These are phyloP conservation scores for Myoxocephalus aenaeus DNA, from an alignment of 2,797 vertebrate genomes.

Conservation along the genomic window DNA sequence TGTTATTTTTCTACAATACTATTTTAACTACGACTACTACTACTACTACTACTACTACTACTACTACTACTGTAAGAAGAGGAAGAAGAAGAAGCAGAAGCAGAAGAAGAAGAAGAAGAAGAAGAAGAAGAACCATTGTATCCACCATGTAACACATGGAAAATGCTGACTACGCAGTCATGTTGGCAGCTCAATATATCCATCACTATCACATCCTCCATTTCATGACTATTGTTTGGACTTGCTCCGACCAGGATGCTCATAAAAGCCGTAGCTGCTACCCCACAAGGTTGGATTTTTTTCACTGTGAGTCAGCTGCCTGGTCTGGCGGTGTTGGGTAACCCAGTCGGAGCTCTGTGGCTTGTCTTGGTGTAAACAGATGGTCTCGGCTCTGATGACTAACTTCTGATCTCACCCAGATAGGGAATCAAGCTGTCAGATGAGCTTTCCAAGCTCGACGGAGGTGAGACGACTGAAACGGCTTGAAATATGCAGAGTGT, in stretches of 20 bases:
- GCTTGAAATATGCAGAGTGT: conserved; percentile 60
- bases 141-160: background rate
- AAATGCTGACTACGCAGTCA: conserved; percentile 1
- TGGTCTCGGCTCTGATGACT: conserved; percentile 71
- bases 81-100: background rate
- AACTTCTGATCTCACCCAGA: conserved; percentile 76
- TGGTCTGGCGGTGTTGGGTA: conserved; percentile 65
- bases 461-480: conserved; percentile 60
- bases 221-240: conserved; percentile 48
- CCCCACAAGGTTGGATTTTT: conserved; percentile 35
- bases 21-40: no score
- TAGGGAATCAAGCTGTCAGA: conserved; percentile 62
- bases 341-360: conserved; percentile 73
- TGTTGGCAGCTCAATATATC: conserved; percentile 10
- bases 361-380: conserved; percentile 79
- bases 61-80: background rate
- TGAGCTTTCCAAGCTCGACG: conserved; percentile 62
- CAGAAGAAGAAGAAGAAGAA: background rate
- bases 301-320: conserved; percentile 58
- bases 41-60: no score
- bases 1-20: no score
- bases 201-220: conserved; percentile 15
- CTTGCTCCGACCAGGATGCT: conserved; percentile 31
- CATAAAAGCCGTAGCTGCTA: conserved; percentile 19
- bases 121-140: background rate